These are phyloP conservation scores for Gisinianus flammeolus DNA, from an alignment of 2,888 invertebrate species.

Conservation along the genomic window DNA sequence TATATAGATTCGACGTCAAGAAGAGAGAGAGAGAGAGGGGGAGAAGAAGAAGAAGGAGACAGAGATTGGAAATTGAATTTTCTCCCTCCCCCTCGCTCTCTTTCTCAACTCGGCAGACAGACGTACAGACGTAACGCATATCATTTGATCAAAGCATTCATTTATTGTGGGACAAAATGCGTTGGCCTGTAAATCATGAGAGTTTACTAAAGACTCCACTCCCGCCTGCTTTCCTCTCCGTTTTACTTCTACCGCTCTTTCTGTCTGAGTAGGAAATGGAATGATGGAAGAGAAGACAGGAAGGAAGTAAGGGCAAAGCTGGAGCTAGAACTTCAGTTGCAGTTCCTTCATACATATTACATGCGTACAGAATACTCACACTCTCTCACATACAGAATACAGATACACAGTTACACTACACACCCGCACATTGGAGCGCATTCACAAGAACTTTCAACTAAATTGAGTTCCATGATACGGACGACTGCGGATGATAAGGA, in stretches of 20 bases:
- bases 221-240: background rate
- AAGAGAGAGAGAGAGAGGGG: constrained; percentile 13
- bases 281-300: constrained; percentile 29
- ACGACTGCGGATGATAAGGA: constrained; percentile 33
- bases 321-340: background rate
- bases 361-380: background rate
- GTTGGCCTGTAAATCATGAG: constrained; percentile 28
- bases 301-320: constrained; percentile 19
- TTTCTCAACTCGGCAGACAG: background rate
- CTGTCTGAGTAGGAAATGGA: background rate
- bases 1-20: too few relatives aligned
- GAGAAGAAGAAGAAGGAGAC: background rate
- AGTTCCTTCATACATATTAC: too few relatives aligned
- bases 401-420: background rate
- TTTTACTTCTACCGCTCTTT: background rate
- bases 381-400: background rate
- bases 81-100: background rate
- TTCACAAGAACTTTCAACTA: constrained; percentile 20
- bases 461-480: constrained; percentile 30
- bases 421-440: background rate
- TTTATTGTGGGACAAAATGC: constrained; percentile 32
- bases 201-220: background rate
- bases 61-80: background rate
- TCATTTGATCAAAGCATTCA: constrained; percentile 23
- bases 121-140: background rate